Percentiles rank a stretch among this genome's conserved stretches.
These are phyloP conservation scores for Illadopsis cleaveri DNA, from an alignment of 2,113 vertebrate genomes.

Conservation along the genomic window DNA sequence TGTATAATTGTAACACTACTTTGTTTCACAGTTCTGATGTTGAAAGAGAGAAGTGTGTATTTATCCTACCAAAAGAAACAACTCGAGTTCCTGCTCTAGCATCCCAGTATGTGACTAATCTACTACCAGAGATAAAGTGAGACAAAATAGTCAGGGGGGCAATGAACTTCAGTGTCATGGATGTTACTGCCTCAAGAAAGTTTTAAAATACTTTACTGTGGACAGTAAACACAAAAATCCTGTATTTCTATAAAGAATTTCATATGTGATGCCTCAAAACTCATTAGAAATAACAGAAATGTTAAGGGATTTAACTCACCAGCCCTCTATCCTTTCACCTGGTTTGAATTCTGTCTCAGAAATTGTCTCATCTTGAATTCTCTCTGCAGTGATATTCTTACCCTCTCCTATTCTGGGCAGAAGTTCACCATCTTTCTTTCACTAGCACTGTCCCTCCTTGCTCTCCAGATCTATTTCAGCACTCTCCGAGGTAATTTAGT, in stretches of 20 bases:
- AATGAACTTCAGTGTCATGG: neutral
- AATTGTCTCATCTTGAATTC: neutral
- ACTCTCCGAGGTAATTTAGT: neutral
- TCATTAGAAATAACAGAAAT: neutral
- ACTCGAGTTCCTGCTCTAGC: neutral
- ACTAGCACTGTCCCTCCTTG: neutral
- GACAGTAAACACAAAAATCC: neutral
- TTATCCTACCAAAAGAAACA: neutral
- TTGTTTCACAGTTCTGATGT: neutral
- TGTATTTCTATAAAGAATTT: neutral
- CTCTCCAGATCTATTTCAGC: neutral
- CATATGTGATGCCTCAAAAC: neutral
- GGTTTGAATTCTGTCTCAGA: neutral
- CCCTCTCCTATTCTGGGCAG: neutral
- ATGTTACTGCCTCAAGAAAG: neutral
- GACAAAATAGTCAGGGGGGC: neutral
- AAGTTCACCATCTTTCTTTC: neutral
- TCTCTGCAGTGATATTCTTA: neutral
- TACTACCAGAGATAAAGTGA: neutral
- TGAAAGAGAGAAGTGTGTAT: neutral
- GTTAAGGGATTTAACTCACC: accelerated
- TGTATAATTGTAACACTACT: neutral
- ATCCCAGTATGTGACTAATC: neutral
- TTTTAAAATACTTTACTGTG: neutral
- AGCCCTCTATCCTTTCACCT: neutral